These are phyloP conservation scores for Ibycter americanus DNA, from an alignment of 2,797 vertebrate genomes.

Conservation along the genomic window DNA sequence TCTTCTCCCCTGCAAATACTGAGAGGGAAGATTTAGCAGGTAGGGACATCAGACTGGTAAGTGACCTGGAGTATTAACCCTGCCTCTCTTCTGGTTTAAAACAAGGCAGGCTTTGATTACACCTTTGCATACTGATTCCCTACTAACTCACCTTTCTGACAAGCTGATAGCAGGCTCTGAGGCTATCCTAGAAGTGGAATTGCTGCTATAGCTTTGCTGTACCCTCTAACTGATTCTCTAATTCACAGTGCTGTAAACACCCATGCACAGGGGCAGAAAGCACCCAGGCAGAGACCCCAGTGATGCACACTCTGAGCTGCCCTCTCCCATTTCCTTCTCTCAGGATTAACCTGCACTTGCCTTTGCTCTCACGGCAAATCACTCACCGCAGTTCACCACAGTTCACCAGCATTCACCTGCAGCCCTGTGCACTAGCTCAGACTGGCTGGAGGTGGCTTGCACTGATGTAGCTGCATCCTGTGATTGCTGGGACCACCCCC, in stretches of 20 bases:
- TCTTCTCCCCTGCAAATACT: background rate
- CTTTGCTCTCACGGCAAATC: background rate
- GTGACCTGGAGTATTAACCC: background rate
- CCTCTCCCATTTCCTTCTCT: background rate
- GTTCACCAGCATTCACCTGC: background rate
- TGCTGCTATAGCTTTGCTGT: background rate
- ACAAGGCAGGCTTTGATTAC: background rate
- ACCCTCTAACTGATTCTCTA: background rate
- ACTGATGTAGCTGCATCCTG: background rate
- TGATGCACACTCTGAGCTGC: background rate
- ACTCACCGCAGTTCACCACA: background rate
- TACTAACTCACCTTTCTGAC: background rate
- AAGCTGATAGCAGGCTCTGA: background rate
- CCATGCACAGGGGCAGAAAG: background rate
- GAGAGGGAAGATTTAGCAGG: background rate
- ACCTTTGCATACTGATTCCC: background rate
- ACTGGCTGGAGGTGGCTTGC: background rate
- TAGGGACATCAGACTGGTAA: background rate
- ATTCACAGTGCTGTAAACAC: background rate
- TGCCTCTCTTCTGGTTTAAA: background rate
- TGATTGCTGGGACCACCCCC: background rate
- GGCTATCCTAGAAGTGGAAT: background rate
- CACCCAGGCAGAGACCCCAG: background rate
- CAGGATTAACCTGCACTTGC: background rate
- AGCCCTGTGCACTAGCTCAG: background rate